Evolutionary conservation across 2,888 invertebrate genomes (phyloP).

Genomic region (Andrena haemorrhoa): DNA sequence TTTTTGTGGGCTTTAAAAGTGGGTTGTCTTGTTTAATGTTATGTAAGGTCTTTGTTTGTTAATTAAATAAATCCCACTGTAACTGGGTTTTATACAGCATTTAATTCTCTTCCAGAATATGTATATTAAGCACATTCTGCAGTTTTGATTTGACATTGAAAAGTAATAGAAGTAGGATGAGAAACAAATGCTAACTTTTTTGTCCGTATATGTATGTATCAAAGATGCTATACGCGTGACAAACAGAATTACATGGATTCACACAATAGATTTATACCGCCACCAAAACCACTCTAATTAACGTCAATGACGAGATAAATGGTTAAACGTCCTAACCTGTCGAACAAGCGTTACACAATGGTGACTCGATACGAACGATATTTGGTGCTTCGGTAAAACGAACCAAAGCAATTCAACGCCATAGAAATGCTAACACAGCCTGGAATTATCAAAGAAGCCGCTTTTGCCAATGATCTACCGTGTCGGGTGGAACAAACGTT

Average conservation of each 20-base stretch:
- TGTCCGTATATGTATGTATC: background rate
- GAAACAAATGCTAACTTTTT: too few relatives aligned
- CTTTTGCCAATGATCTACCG: constrained; percentile 66
- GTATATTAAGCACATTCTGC: too few relatives aligned
- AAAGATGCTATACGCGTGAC: constrained; percentile 41
- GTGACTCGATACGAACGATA: constrained; percentile 59
- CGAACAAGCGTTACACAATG: constrained; percentile 63
- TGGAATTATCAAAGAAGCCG: constrained; percentile 71
- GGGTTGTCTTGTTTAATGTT: too few relatives aligned
- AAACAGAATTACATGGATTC: constrained; percentile 39
- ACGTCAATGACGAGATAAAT: constrained; percentile 71
- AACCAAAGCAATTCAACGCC: constrained; percentile 67
- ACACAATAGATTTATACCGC: constrained; percentile 30
- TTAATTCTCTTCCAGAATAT: too few relatives aligned
- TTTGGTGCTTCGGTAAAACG: constrained; percentile 54
- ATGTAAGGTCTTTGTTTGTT: too few relatives aligned
- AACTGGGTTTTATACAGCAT: too few relatives aligned
- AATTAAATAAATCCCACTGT: too few relatives aligned
- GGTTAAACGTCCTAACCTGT: constrained; percentile 70
- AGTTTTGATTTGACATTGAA: too few relatives aligned
- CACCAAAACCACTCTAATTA: constrained; percentile 62
- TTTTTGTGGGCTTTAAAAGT: too few relatives aligned
- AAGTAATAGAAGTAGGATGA: too few relatives aligned
- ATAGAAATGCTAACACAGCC: constrained; percentile 73
- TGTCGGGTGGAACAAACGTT: constrained; percentile 56